These are phyloP conservation scores for Syngnathus acus DNA, from an alignment of 2,797 vertebrate genomes.

Conservation along the genomic window DNA sequence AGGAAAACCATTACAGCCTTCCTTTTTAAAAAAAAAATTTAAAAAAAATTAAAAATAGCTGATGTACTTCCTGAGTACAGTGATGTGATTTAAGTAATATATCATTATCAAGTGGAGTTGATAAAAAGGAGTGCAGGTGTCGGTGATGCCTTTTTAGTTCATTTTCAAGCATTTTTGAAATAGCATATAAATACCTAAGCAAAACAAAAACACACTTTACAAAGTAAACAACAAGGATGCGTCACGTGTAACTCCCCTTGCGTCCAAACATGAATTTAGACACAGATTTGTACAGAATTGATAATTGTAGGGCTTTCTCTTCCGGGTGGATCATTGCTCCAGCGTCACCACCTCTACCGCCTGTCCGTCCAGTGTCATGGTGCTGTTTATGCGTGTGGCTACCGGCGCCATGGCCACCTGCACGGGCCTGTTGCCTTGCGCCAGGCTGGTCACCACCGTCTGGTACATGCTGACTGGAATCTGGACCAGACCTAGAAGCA, in stretches of 20 bases:
- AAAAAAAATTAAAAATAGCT: background rate
- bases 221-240: background rate
- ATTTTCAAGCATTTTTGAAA: background rate
- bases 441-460: conserved; percentile 95
- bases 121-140: background rate
- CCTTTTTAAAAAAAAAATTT: background rate
- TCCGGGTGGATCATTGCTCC: conserved; percentile 78
- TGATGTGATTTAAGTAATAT: background rate
- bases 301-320: background rate
- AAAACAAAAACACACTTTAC: background rate
- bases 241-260: background rate
- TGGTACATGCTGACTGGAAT: conserved; percentile 99
- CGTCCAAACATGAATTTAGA: background rate
- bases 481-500: conserved; percentile 84
- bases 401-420: conserved; percentile 97
- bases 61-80: conserved; percentile 8
- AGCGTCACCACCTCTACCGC: conserved; percentile 95
- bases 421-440: conserved; percentile 91
- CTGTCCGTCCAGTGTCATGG: conserved; percentile 92
- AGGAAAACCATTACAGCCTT: background rate
- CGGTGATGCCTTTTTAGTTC: conserved; percentile 1
- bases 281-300: background rate
- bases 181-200: conserved; percentile 9
- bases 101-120: background rate
- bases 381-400: conserved; percentile 86